Base-by-base conservation (phyloP, 2,113 vertebrate species). In the Micronycteris hirsuta region DNA sequence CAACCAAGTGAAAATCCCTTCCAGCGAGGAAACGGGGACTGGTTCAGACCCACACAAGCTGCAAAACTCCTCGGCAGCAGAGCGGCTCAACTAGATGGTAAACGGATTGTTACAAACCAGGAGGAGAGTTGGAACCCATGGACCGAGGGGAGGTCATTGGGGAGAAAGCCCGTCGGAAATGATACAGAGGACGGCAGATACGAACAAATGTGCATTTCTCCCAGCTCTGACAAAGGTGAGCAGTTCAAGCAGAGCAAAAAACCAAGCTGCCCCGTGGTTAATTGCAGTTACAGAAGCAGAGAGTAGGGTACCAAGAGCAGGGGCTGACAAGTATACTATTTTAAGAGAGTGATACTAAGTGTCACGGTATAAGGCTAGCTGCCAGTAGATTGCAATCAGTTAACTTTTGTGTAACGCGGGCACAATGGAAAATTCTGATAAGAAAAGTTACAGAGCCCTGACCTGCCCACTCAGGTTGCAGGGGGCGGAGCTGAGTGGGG, bases 141-240 rank as follows among this genome's bases (percentile, higher is more conserved):
- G 20, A n/a, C 4, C 4, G 5, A 19, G 8, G 20, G 36, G 36
- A 33, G 63, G 63, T 33, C 31, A 63, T 12, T 4, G 28, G 61
- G 61, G 33, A n/a, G 15, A 12, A 16, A 56, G 54, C 20, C 0
- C 1, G 1, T 31, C 10, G 15, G 15, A 4, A 49, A 8, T 6
- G 28, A 8, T 9, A 1, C 5, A 3, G 3, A 0, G 20, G 41
- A 14, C 3, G 3, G 58, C 65, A 4, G 4, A 1, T 19, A 6
- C 12, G 6, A 10, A 31, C 5, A 24, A 24, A 13, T 1, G 31
- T 36, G 20, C 17, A 2, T 31, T 22, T 61, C 41, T 45, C 17
- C 26, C 47, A 17, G 26, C 86, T 71, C 26, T 17, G 38, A 4
- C 20, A 33, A 31, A 31, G 14, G 12, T 41, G 36, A 9, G 0